Base-by-base conservation (phyloP, 2,888 invertebrate genomes). In the Ectemnius lituratus region DNA sequence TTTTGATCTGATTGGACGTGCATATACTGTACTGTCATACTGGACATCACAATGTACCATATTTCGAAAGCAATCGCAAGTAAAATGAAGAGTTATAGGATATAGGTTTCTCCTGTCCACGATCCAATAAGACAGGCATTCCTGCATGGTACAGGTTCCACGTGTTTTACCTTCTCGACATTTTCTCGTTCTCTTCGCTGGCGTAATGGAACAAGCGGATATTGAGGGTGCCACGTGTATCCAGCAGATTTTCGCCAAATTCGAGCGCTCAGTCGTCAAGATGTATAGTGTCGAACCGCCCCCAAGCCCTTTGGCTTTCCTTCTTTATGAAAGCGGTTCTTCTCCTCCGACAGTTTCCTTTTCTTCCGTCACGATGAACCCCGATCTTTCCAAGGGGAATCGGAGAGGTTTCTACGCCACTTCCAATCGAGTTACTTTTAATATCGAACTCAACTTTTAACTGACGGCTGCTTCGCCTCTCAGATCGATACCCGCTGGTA, bases 61-160 rank as follows among this genome's bases (percentile, higher is more conserved):
- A 37, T 37, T 37, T 37, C 37, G 37, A 37, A 8, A 8, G 37
- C 37, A 11, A 56, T 60, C 59, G 57, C 66, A 59, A n/a, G 18
- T 16, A 64, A 68, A 60, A 69, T 59, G 70, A 72, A 77, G 73
- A 77, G 72, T 77, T 75, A 82, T 67, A 62, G 72, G 62, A 20
- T 70, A 75, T 75, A 68, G 76, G 67, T 68, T 79, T 61, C 20
- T 47, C 60, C 73, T 62, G 60, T 60, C 71, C 73, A n/a, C 70
- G 63, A 69, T 61, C 58, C 63, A 62, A 45, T 61, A 60, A 74
- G 60, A 58, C 18, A 23, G 37, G 28, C 13, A 52, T 52, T 27
- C 20, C 13, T 11, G 46, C 11, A 58, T 28, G 16, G 23, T 46
- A 23, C 18, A 52, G 67, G 58, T 72, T 18, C 63, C 52, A 63